Base-by-base conservation (phyloP, 2,888 invertebrate genomes). In the Ochropacha duplaris region DNA sequence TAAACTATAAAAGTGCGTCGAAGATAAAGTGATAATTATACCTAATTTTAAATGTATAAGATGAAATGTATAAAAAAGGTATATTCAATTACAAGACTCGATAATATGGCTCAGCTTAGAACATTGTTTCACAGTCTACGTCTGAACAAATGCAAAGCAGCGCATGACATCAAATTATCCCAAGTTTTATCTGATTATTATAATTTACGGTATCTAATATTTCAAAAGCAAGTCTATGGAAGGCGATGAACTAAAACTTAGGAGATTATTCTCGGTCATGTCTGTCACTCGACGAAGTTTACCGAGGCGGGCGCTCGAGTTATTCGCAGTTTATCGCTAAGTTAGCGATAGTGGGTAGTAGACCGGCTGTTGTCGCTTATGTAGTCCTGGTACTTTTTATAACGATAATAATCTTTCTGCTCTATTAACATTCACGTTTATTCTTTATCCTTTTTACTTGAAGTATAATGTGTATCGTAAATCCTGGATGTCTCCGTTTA, bases 271-370 rank as follows among this genome's bases (percentile, higher is more conserved):
- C 77, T 71, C 62, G 65, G 66, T 66, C 68, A 69, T 69, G 76
- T 74, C 76, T 74, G 75, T 78, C 76, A 74, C 60, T 67, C 54
- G 61, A 50, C 58, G 55, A 77, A 31, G 28, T 31, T 22, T 56
- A 49, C 57, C 57, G 63, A 66, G 57, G 62, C 70, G 63, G 61
- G 65, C 62, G 49, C 26, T 36, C 60, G 65, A 79, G 78, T 76
- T 79, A 71, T 72, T 78, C 71, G 67, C 76, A 74, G 74, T 78
- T 74, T 77, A 77, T 77, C 76, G 68, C 65, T 58, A 73, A 75
- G 54, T 75, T 72, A 56, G 66, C 62, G 71, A 71, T 72, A 71
- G 74, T 70, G 64, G 69, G 65, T 54, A 61, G 57, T 57, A 56
- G 60, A 72, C 62, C 62, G 76, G 62, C 67, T 65, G 55, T 59